Evolutionary conservation across 2,113 vertebrate species (phyloP).

Genomic region (Oncorhynchus clarkii): DNA sequence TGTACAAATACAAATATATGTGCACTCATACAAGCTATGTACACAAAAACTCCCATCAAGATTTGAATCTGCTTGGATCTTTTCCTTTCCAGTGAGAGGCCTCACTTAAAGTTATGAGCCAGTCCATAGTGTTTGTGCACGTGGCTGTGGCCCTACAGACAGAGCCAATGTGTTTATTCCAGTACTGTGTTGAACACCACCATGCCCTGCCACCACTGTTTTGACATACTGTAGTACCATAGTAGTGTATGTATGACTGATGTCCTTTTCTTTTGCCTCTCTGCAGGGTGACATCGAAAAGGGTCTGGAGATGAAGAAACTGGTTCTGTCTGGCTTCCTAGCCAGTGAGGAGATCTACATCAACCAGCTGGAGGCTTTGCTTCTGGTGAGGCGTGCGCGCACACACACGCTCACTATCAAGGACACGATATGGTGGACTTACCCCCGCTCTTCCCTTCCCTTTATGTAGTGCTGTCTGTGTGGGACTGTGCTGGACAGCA

Average conservation of each 20-base stretch:
- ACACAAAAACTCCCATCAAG: no score
- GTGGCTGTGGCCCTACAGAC: no score
- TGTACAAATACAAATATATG: not conserved
- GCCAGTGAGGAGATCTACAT: slow-evolving; percentile 99
- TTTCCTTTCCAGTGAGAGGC: no score
- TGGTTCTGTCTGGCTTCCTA: slow-evolving; percentile 94
- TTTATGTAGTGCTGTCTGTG: no score
- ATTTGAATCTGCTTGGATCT: no score
- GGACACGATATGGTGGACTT: not conserved
- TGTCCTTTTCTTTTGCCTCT: not conserved
- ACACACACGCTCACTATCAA: slow-evolving; percentile 5
- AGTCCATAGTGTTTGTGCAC: no score
- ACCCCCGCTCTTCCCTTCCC: no score
- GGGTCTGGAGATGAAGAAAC: slow-evolving; percentile 94
- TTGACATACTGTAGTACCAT: no score
- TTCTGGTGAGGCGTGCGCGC: slow-evolving; percentile 79
- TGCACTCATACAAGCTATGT: not conserved
- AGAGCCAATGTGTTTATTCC: no score
- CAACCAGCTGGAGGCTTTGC: slow-evolving; percentile 92
- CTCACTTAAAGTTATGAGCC: no score
- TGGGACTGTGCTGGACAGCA: not conserved
- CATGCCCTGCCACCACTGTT: no score
- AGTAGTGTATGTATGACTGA: not conserved
- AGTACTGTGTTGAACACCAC: no score
- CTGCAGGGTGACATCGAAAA: slow-evolving; percentile 87